A percentile compares a stretch with the other conserved stretches of the same genome.
These are phyloP conservation scores for Fukomys damarensis DNA, from an alignment of 2,113 vertebrate genomes.

Conservation along the genomic window DNA sequence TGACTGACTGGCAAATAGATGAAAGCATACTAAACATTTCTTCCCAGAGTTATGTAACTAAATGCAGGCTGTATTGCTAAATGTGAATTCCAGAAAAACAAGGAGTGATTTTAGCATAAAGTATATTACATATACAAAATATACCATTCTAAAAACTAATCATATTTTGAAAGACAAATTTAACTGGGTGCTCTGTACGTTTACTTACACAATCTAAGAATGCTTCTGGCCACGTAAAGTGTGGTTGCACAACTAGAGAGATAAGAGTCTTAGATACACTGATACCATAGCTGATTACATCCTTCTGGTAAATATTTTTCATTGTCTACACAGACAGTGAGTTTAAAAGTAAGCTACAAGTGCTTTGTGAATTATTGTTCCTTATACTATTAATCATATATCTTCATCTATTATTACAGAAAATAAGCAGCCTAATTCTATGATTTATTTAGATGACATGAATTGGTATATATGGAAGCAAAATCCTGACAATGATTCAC, in stretches of 20 bases:
- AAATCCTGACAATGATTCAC: not conserved
- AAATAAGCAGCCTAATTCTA: conserved; percentile 31
- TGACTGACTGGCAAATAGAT: not conserved
- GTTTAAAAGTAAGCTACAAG: conserved; percentile 20
- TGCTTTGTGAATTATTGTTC: conserved; percentile 35
- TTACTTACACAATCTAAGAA: not conserved
- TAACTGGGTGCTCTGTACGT: not conserved
- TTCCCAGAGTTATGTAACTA: not conserved
- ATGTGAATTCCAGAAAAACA: not conserved
- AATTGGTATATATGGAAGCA: not conserved
- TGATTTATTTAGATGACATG: not conserved
- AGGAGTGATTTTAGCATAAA: not conserved
- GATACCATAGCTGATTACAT: not conserved
- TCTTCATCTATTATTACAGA: conserved; percentile 36
- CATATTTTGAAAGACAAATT: conserved; percentile 23
- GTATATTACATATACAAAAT: not conserved
- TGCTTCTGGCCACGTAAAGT: not conserved
- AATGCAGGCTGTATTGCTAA: not conserved
- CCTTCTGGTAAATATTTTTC: not conserved
- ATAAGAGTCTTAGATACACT: not conserved
- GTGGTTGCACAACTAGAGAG: not conserved
- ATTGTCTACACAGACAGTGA: not conserved
- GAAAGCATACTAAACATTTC: not conserved
- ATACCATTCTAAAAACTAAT: not conserved
- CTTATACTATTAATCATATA: conserved; percentile 29